Base-by-base conservation (phyloP, 2,113 vertebrate species). In the Actenoides hombroni region DNA sequence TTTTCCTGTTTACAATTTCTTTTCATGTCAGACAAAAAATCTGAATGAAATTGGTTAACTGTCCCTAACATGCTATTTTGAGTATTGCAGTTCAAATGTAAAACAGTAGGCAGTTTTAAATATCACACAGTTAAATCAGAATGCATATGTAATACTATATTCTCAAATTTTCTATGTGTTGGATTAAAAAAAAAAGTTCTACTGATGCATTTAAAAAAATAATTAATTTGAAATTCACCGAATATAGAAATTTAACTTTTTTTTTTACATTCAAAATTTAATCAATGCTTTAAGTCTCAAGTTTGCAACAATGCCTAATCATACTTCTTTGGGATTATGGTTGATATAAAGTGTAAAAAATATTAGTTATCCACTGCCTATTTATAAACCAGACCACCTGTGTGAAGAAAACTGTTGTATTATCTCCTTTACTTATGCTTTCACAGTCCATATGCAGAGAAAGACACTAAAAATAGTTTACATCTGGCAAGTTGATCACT, bases 391-490 rank as follows among this genome's bases (percentile, higher is more conserved):
- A 87, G 49, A 88, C 69, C 67, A 61, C 60, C 42, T 86, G 8
- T 69, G 39, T 24, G 6, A 6, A 51, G 23, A 49, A 94, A 93
- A 96, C 21, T 92, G 25, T 83, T 91, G 64, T 92, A 87, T 51
- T 31, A 35, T 48, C 31, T 69, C 48, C 6, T 74, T 91, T 80
- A 78, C 94, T 79, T 64, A 75, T 64, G 68, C 51, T 92, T 93
- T 95, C 54, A 77, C 16, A 90, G 88, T 95, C 86, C 63, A 65
- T 90, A 84, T 67, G 76, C 92, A 92, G 57, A 76, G 29, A 97
- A 88, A 63, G 78, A 7, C 53, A 79, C 84, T 83, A 92, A 96
- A 97, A 97, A 95, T 86, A 95, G 88, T 92, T 97, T 95, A 57
- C 79, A 94, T 91, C 79, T 95, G 81, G 86, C 5, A 16, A 33